Percentiles rank a stretch among this genome's conserved stretches.
Conservation (phyloP, 2,888 invertebrate species). For the Melanotus villosus region DNA sequence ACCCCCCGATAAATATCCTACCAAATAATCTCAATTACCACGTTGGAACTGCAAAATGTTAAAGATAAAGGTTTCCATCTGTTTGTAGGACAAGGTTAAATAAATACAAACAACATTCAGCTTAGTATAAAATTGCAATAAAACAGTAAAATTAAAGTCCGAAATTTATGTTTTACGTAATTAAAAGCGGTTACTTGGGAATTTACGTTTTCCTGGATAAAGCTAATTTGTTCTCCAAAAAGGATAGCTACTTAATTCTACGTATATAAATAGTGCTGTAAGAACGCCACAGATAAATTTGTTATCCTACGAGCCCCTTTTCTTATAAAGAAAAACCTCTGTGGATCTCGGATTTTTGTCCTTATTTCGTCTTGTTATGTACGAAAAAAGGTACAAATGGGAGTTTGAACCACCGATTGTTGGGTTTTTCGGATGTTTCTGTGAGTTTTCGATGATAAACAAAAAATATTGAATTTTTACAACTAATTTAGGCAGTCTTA, state of each 20-base stretch:
- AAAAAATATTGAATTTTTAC: constrained; percentile 7
- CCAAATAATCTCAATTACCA: too few relatives aligned
- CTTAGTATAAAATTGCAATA: neutral
- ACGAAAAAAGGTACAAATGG: too few relatives aligned
- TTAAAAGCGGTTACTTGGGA: constrained; percentile 37
- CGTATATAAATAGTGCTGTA: constrained; percentile 26
- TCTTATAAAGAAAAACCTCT: neutral
- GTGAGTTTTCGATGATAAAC: constrained; percentile 4
- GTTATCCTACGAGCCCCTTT: neutral
- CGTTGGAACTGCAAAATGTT: too few relatives aligned
- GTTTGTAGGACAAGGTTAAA: neutral
- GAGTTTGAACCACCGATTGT: neutral
- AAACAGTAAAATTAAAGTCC: constrained; percentile 34
- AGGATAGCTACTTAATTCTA: constrained; percentile 32
- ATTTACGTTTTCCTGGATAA: constrained; percentile 38
- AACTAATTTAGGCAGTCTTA: constrained; percentile 21
- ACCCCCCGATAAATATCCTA: too few relatives aligned
- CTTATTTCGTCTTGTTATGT: too few relatives aligned
- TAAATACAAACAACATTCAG: neutral
- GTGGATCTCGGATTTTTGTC: neutral
- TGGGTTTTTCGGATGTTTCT: neutral
- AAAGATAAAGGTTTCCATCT: too few relatives aligned
- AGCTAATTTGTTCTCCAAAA: constrained; percentile 31
- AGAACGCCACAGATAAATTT: constrained; percentile 24
- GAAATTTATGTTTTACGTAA: constrained; percentile 31